These are phyloP conservation scores for Rhyacophila evoluta DNA, from an alignment of 2,888 invertebrate genomes.

Conservation along the genomic window DNA sequence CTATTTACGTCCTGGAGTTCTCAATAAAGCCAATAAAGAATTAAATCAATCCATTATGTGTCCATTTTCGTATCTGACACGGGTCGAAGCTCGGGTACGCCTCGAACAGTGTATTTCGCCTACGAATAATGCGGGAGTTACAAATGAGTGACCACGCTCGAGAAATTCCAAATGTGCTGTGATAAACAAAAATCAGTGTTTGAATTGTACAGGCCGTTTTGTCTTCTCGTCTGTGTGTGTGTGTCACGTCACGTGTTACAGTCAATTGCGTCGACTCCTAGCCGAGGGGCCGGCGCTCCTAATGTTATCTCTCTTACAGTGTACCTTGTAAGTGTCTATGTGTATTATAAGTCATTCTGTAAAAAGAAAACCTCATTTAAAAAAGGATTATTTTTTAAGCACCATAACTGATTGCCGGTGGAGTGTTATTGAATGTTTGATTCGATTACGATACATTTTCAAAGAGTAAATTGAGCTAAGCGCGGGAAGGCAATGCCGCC, in stretches of 20 bases:
- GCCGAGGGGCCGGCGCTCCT: conserved; percentile 45
- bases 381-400: conserved; percentile 19
- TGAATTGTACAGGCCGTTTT: conserved; percentile 73
- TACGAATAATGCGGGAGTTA: conserved; percentile 17
- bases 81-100: conserved; percentile 27
- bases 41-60: conserved; percentile 37
- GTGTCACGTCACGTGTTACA: conserved; percentile 52
- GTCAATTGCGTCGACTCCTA: conserved; percentile 50
- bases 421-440: background rate
- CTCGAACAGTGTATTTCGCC: conserved; percentile 24
- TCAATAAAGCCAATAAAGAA: conserved; percentile 49
- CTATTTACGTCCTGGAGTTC: conserved; percentile 55
- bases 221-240: conserved; percentile 66
- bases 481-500: background rate
- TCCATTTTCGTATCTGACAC: conserved; percentile 43
- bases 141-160: conserved; percentile 61
- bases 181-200: conserved; percentile 77
- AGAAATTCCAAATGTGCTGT: conserved; percentile 86
- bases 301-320: conserved; percentile 58
- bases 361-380: conserved; percentile 28
- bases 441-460: background rate
- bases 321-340: conserved; percentile 62
- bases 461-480: background rate
- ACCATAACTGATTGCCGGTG: background rate
- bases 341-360: conserved; percentile 56